Percentiles rank a stretch among this genome's conserved stretches.
Evolutionary conservation across 1,140 invertebrate genomes (phyloP).

Genomic region (Dendroctonus ponderosae): DNA sequence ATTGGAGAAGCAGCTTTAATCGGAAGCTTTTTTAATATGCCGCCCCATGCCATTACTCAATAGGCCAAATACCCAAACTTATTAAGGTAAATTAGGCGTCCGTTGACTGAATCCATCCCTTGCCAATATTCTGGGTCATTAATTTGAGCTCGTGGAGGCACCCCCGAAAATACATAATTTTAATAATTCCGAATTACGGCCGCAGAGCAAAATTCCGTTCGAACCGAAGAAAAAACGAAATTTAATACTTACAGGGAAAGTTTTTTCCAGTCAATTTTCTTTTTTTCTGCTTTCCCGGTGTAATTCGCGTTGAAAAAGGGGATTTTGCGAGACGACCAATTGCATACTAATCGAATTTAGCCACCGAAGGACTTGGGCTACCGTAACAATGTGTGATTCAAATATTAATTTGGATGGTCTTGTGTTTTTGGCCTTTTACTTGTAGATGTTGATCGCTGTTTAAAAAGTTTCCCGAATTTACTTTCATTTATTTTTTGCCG

Average conservation of each 20-base stretch:
- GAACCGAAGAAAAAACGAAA: conserved; percentile 8
- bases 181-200: no score
- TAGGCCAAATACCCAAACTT: background rate
- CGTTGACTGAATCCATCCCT: no score
- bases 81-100: no score
- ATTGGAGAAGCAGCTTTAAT: no score
- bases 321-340: conserved; percentile 10
- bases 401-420: no score
- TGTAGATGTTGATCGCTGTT: no score
- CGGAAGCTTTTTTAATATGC: no score
- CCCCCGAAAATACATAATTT: no score
- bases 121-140: conserved; percentile 1
- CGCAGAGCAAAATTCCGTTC: background rate
- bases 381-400: background rate
- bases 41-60: background rate
- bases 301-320: background rate
- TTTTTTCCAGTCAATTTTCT: conserved; percentile 13
- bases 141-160: background rate
- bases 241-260: conserved; percentile 1
- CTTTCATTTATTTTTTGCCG: no score
- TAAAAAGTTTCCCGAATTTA: no score
- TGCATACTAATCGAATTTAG: conserved; percentile 10
- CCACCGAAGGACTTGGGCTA: background rate
- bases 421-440: no score
- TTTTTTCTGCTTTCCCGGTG: background rate